Base-by-base conservation (phyloP, 2,888 invertebrate genomes). In the Protophormia terraenovae region DNA sequence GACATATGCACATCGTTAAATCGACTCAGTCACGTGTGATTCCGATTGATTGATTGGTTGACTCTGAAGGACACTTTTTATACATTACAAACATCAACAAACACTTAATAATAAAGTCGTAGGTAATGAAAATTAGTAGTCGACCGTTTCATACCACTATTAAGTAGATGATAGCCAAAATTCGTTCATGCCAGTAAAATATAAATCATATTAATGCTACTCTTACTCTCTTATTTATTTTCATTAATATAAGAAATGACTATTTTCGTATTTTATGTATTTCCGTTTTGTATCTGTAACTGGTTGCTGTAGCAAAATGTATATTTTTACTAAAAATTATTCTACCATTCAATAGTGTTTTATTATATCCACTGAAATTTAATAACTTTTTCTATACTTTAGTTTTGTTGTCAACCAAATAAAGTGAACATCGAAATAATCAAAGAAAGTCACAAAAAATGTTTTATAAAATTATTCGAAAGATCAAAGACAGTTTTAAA, bases 191-290 rank as follows among this genome's bases (percentile, higher is more conserved):
- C 55, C 72, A 7, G 14, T 58, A 60, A 8, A 41, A 10, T 41
- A 3, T 19, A 45, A 10, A 22, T 22, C 12, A 53, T 53, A 24
- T 24, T 53, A 24, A 53, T 19, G 47, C 19, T 47, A 5, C 19
- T n/a, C 12, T 55, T 16, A 55, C 45, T 72, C 50, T 27, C 35
- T 7, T 50, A 29, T 76, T 32, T 64, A 69, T 22, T 38, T 71
- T 66, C 19, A 16, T 50, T 41, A 24, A 35, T 8, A 19, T n/a
- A 27, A 62, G 22, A 69, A 78, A 60, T 69, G 1, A 41, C 50
- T 29, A 45, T 58, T 78, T 78, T 67, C n/a, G 24, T 55, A 77
- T 35, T 72, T 71, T 50, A 58, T 19, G 58, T 47, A 50, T 72
- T 79, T 71, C 50, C 71, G 50, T 64, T 55, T 69, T 27, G 62